Base-by-base conservation (phyloP, 23 tunicate genomes). In the Diplosoma virens region DNA sequence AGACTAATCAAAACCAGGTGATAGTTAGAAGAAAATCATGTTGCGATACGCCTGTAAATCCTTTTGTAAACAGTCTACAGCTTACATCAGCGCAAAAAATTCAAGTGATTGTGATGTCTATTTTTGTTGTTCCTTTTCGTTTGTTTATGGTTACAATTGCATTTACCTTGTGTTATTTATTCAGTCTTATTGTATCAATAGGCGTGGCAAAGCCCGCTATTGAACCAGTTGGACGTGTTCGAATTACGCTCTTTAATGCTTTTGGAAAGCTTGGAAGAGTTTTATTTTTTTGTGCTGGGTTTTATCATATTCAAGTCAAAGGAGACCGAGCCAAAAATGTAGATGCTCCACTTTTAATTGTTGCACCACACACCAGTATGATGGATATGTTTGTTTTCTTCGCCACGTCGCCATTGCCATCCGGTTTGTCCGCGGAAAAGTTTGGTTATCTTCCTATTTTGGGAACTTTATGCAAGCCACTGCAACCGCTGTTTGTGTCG, bases 401-500 rank as follows among this genome's bases (percentile, higher is more conserved):
- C 47, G 73, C 33, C 30, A 46, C 63, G 26, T 27, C 45, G 32
- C 74, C 81, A 22, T 28, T 82, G 31, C 80, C 80, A 5, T 25
- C 81, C 28, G 84, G 73, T 3, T 32, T 86, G 59, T 55, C 93
- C 25, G 72, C 65, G 66, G 30, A 58, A 33, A 85, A 86, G 35
- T 70, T 47, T 25, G 54, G 47, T 23, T 30, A 70, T 36, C 46
- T 56, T 52, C 93, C 93, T n/a, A 17, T 86, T 6, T 28, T 86
- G 32, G 81, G 93, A 35, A 86, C 83, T 50, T 73, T 88, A 33
- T 47, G 74, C 0, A 88, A 70, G 61, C 81, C 95, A 11, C 24
- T 75, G 5, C 87, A 82, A 47, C 95, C 95, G 21, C 81, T 88
- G 25, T 35, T 88, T 3, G 95, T 88, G 21, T 23, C 53, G 0